Percentiles rank a stretch among this genome's conserved stretches.
Evolutionary conservation across 1,140 invertebrate species (phyloP).

Genomic region (Augochlora pura): DNA sequence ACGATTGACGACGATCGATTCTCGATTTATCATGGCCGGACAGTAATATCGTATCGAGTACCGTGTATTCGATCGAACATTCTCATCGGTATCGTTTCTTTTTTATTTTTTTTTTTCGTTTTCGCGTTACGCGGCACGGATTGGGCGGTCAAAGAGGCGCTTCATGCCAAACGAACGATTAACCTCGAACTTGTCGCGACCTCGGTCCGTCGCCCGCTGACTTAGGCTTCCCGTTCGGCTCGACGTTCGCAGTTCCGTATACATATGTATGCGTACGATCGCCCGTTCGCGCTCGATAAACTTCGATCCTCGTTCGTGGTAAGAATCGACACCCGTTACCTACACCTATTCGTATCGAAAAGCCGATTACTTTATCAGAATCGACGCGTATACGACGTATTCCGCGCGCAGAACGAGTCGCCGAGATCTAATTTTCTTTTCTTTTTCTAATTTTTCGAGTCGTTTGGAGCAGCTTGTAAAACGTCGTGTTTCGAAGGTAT

Average conservation of each 20-base stretch:
- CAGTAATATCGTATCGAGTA: too few species aligned
- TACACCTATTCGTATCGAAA: too few species aligned
- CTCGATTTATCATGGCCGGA: neutral
- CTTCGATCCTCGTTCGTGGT: neutral
- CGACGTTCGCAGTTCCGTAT: slow-evolving; percentile 34
- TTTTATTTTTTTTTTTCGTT: slow-evolving; percentile 9
- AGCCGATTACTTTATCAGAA: too few species aligned
- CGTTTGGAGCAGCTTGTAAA: too few species aligned
- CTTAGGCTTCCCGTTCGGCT: slow-evolving; percentile 21
- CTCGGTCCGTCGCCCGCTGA: slow-evolving; percentile 52
- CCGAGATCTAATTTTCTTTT: too few species aligned
- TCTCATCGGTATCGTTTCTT: slow-evolving; percentile 6
- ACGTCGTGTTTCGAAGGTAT: too few species aligned
- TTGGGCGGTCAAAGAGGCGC: slow-evolving; percentile 36
- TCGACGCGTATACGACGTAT: too few species aligned
- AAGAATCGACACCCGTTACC: too few species aligned
- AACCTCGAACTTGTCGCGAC: slow-evolving; percentile 64
- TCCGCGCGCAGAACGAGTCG: too few species aligned
- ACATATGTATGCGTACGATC: neutral
- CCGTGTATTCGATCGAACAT: neutral
- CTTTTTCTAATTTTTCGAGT: too few species aligned
- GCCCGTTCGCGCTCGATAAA: slow-evolving; percentile 10
- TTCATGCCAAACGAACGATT: slow-evolving; percentile 62
- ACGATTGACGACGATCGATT: too few species aligned
- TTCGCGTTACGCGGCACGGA: slow-evolving; percentile 40